Percentiles rank a stretch among this genome's conserved stretches.
These are phyloP conservation scores for Cactoblastis cactorum DNA, from an alignment of 2,888 invertebrate genomes.

Conservation along the genomic window DNA sequence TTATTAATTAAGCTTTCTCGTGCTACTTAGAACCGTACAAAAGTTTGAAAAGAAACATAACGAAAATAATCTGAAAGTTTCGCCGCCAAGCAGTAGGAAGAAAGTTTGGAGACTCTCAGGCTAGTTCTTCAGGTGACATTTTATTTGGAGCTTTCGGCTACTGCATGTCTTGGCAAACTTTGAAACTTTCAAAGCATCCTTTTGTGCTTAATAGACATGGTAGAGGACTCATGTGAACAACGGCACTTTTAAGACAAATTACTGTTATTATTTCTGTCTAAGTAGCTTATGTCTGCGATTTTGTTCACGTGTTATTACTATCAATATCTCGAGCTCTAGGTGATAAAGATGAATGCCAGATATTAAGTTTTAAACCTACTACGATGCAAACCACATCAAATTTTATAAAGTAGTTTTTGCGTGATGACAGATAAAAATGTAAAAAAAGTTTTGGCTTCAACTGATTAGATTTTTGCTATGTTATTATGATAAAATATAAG, in stretches of 20 bases:
- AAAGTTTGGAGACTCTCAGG: not conserved
- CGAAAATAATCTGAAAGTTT: not conserved
- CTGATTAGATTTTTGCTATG: no score
- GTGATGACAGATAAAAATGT: no score
- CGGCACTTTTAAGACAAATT: not conserved
- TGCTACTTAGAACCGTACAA: not conserved
- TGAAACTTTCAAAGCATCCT: not conserved
- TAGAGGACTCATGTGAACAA: not conserved
- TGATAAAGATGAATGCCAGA: no score
- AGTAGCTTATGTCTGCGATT: no score
- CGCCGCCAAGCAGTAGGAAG: not conserved
- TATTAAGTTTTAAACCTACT: no score
- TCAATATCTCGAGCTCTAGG: no score
- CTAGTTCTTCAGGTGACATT: slow-evolving; percentile 1
- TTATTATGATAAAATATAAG: no score
- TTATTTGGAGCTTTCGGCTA: slow-evolving; percentile 1
- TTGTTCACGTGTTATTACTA: no score
- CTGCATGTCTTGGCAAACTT: not conserved
- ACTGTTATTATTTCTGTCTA: no score
- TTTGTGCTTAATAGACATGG: slow-evolving; percentile 1
- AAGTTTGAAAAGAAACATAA: not conserved
- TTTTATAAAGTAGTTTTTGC: no score
- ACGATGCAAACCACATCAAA: no score
- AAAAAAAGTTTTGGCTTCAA: no score
- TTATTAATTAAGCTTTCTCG: not conserved